These are phyloP conservation scores for Stigmatopora nigra DNA, from an alignment of 2,113 vertebrate species.

Conservation along the genomic window DNA sequence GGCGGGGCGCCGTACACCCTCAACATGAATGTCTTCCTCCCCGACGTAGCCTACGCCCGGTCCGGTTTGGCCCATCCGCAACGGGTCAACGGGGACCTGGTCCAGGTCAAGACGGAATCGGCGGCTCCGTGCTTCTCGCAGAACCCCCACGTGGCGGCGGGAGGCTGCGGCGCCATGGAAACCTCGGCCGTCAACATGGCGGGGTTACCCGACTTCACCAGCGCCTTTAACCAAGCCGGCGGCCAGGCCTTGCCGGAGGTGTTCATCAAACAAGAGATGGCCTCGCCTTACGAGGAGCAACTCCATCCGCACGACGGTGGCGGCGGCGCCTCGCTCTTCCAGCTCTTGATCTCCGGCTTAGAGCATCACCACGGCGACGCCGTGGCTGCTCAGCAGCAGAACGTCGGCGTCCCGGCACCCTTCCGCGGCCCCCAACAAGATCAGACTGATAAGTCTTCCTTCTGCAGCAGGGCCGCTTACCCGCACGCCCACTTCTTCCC, in stretches of 20 bases:
- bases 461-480: conserved; percentile 72
- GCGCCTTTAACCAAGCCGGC: conserved; percentile 82
- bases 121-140: conserved; percentile 72
- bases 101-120: conserved; percentile 88
- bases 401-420: conserved; percentile 44
- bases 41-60: conserved; percentile 86
- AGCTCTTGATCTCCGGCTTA: conserved; percentile 87
- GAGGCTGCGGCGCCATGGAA: conserved; percentile 56
- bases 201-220: conserved; percentile 91
- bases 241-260: conserved; percentile 64
- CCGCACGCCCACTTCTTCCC: conserved; percentile 56
- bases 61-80: conserved; percentile 84
- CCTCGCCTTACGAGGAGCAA: conserved; percentile 59
- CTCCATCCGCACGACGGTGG: conserved; percentile 47
- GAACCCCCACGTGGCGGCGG: conserved; percentile 68
- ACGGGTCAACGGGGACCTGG: conserved; percentile 64
- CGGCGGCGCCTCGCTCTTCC: conserved; percentile 82
- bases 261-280: conserved; percentile 95
- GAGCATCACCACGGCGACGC: conserved; percentile 76
- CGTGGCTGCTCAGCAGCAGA: conserved; percentile 49
- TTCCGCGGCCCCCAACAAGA: conserved; percentile 65
- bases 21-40: conserved; percentile 97
- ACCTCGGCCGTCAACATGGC: conserved; percentile 59
- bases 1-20: conserved; percentile 84
- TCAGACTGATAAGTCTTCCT: conserved; percentile 80